These are phyloP conservation scores for Pycnonotus jocosus DNA, from an alignment of 2,113 vertebrate genomes.

Conservation along the genomic window DNA sequence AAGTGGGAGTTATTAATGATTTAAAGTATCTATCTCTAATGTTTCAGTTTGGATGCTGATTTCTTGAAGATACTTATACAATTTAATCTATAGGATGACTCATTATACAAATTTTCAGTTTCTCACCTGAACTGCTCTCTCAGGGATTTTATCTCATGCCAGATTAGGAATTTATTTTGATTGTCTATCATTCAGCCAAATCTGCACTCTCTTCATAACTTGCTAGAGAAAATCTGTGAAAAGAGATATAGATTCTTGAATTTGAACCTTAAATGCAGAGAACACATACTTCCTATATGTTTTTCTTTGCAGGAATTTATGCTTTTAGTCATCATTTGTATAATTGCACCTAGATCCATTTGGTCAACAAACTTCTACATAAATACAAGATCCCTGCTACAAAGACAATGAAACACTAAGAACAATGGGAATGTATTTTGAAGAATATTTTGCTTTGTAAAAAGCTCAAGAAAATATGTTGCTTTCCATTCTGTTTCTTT, in stretches of 20 bases:
- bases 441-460: neutral
- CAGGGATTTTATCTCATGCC: neutral
- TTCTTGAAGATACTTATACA: neutral
- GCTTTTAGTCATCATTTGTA: neutral
- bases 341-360: neutral
- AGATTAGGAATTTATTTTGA: neutral
- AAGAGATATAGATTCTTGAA: neutral
- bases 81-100: neutral
- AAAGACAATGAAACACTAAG: neutral
- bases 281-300: neutral
- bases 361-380: neutral
- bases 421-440: accelerated
- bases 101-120: neutral
- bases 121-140: neutral
- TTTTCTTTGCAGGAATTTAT: neutral
- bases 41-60: neutral
- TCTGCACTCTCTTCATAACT: neutral
- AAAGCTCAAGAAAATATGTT: neutral
- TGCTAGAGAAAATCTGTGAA: neutral
- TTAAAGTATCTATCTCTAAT: neutral
- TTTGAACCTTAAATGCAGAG: neutral
- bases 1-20: neutral
- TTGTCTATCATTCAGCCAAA: neutral
- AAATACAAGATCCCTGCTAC: neutral
- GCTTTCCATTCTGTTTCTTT: neutral